Evolutionary conservation across 2,113 vertebrate species (phyloP).

Genomic region (Salvelinus fontinalis): DNA sequence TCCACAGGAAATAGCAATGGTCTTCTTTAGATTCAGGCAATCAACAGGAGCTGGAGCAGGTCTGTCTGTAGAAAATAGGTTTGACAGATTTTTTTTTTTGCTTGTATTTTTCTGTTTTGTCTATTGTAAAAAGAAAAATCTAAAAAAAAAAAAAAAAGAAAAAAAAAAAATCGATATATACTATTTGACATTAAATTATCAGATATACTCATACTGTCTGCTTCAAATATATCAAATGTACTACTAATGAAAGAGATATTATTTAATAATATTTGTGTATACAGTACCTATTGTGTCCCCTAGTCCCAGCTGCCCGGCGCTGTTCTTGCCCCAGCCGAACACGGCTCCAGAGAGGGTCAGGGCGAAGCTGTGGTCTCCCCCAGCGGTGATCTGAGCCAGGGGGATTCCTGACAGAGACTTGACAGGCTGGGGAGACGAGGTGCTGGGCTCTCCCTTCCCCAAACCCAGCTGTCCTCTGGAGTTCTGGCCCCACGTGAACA

Average conservation of each 20-base stretch:
- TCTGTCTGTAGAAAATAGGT: constrained; percentile 74
- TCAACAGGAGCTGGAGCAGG: constrained; percentile 79
- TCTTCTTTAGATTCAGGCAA: constrained; percentile 82
- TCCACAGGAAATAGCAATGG: constrained; percentile 84
- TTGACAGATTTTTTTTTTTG: too few species aligned
- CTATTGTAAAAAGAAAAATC: too few species aligned
- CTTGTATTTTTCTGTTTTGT: too few species aligned
- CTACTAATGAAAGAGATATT: neutral
- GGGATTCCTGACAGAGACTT: too few species aligned
- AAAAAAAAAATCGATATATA: too few species aligned
- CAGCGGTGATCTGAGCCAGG: constrained; percentile 83
- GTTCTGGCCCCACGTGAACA: constrained; percentile 91
- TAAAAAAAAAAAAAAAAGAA: too few species aligned
- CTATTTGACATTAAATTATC: constrained; percentile 6
- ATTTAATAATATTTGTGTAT: neutral
- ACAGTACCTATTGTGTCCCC: constrained; percentile 80
- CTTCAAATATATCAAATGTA: neutral
- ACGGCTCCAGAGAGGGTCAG: constrained; percentile 88
- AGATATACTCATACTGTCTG: constrained; percentile 31
- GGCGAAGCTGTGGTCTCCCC: constrained; percentile 83
- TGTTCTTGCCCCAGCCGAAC: constrained; percentile 91
- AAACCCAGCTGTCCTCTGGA: constrained; percentile 82
- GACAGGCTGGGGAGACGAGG: too few species aligned
- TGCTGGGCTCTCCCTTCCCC: too few species aligned
- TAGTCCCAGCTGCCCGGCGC: constrained; percentile 87